These are phyloP conservation scores for Lordiphosa andalusiaca DNA, from an alignment of 2,888 invertebrate species.

Conservation along the genomic window DNA sequence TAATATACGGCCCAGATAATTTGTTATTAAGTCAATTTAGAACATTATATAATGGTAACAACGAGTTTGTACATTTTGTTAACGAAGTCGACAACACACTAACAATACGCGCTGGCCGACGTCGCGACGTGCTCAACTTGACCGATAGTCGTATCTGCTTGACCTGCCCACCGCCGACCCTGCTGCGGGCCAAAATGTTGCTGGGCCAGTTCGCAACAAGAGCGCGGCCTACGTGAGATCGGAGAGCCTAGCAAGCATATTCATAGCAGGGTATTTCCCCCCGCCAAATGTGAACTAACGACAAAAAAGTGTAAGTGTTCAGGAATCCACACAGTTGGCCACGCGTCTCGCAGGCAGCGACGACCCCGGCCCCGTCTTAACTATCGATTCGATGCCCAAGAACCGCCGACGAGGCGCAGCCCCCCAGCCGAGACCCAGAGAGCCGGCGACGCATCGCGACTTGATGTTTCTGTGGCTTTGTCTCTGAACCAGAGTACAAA, in stretches of 20 bases:
- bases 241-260: slow-evolving; percentile 8
- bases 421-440: slow-evolving; percentile 24
- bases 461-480: slow-evolving; percentile 55
- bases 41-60: slow-evolving; percentile 40
- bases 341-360: slow-evolving; percentile 20
- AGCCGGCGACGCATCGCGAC: slow-evolving; percentile 24
- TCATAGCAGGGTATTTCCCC: slow-evolving; percentile 22
- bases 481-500: slow-evolving; percentile 48
- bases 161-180: slow-evolving; percentile 50
- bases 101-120: slow-evolving; percentile 24
- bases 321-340: slow-evolving; percentile 8
- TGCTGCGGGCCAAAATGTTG: slow-evolving; percentile 27
- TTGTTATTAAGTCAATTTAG: slow-evolving; percentile 26
- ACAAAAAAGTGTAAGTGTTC: slow-evolving; percentile 33
- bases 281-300: background rate
- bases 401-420: slow-evolving; percentile 41
- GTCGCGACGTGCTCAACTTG: slow-evolving; percentile 62
- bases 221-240: slow-evolving; percentile 46
- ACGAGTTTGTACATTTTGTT: slow-evolving; percentile 35
- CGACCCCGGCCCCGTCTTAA: slow-evolving; percentile 34
- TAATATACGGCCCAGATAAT: slow-evolving; percentile 38
- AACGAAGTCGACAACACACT: slow-evolving; percentile 15
- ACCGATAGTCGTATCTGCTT: slow-evolving; percentile 54
- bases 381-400: slow-evolving; percentile 30
- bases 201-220: slow-evolving; percentile 19